Evolutionary conservation across 30 jellyfish, hydroid and myxozoan species (phyloP).

Genomic region (Chrysaora quinquecirrha): DNA sequence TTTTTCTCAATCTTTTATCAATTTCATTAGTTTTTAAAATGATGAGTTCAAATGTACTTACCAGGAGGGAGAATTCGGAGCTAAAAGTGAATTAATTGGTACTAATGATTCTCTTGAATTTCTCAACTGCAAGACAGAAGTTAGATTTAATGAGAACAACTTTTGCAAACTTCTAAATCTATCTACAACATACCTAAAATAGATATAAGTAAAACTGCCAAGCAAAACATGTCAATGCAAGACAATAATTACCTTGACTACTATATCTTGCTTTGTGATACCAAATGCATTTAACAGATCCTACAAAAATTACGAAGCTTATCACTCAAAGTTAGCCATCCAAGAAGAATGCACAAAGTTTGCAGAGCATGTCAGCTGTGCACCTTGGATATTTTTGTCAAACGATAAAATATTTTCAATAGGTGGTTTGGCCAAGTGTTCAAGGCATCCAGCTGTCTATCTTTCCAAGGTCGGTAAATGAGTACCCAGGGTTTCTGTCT

Average conservation of each 20-base stretch:
- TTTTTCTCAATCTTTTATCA: neutral
- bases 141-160: neutral
- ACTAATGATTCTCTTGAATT: conserved; percentile 45
- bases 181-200: neutral
- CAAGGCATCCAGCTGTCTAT: no score
- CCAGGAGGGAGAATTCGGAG: conserved; percentile 57
- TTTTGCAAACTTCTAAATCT: no score
- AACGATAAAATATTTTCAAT: neutral
- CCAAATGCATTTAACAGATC: conserved; percentile 29
- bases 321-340: neutral
- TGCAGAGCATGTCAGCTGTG: neutral
- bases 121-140: conserved; percentile 26
- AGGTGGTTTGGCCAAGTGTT: no score
- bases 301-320: neutral
- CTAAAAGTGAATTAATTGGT: conserved; percentile 39
- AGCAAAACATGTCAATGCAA: neutral
- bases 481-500: no score
- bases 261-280: conserved; percentile 26
- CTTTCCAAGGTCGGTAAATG: no score
- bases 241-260: conserved; percentile 25
- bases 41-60: neutral
- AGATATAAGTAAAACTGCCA: neutral
- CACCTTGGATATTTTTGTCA: neutral
- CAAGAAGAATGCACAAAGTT: neutral
- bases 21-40: neutral